These are phyloP conservation scores for Bembecia ichneumoniformis DNA, from an alignment of 2,888 invertebrate genomes.

Conservation along the genomic window DNA sequence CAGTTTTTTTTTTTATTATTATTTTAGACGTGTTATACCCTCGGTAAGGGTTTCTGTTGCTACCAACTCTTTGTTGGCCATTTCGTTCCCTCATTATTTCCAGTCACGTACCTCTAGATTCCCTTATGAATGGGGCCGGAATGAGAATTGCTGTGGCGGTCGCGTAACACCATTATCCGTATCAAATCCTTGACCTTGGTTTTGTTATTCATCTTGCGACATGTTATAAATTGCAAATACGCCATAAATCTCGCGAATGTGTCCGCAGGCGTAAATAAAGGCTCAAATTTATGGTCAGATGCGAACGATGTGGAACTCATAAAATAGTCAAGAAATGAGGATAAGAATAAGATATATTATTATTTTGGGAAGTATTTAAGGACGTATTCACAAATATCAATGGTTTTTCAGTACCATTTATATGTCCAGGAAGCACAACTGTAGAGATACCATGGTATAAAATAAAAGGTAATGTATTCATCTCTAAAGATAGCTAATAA, in stretches of 20 bases:
- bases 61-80: not conserved
- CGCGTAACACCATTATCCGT: not conserved
- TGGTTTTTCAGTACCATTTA: too few species aligned
- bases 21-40: too few species aligned
- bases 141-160: constrained; percentile 1
- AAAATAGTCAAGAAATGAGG: too few species aligned
- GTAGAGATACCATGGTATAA: too few species aligned
- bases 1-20: too few species aligned
- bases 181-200: not conserved
- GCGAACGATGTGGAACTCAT: not conserved
- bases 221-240: not conserved
- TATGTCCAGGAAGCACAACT: too few species aligned
- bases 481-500: too few species aligned
- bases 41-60: not conserved
- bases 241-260: not conserved
- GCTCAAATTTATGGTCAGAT: not conserved
- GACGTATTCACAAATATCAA: too few species aligned
- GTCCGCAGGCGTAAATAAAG: not conserved
- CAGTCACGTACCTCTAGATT: constrained; percentile 1
- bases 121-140: constrained; percentile 1
- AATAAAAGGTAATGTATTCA: too few species aligned
- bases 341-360: too few species aligned
- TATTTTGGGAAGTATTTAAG: too few species aligned
- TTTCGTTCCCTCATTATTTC: not conserved
- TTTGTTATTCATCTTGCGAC: not conserved